Base-by-base conservation (phyloP, 1,140 invertebrate species). In the Pogonomyrmex barbatus region DNA sequence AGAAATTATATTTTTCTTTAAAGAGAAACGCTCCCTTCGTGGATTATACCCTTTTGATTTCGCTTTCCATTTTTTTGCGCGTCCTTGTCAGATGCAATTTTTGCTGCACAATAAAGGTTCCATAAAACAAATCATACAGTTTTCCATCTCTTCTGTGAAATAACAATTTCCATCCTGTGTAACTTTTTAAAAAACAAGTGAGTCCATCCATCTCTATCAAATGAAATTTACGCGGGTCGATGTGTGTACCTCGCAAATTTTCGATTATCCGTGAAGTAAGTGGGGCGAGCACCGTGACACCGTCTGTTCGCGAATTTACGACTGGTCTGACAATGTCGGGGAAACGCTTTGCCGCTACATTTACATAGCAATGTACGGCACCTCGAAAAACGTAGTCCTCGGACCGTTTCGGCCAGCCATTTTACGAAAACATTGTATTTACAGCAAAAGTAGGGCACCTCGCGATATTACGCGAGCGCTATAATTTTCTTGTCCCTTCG, bases 401-500 rank as follows among this genome's bases (percentile, higher is more conserved):
- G 50, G 50, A 70, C 36, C 36, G 24, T 70, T 70, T 70, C 65
- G 65, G 33, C 65, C 50, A 17, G 65, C 63, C 47, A 71, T 81
- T 81, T 81, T 81, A 71, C 78, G 78, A 81, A 81, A 81, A 81
- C 78, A 71, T 81, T 81, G 78, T 81, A 81, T 81, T 81, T 81
- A 81, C 63, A 24, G 50, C 42, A 42, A 81, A 81, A 81, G 65
- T 56, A 56, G 65, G 63, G 17, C 78, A 81, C 39, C 65, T 39
- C 65, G 78, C 36, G 65, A 81, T 70, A 81, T 81, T 81, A 71
- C 50, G 78, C 39, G 78, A 45, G 78, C 65, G 65, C 78, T 81
- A 58, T 81, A 81, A 81, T 81, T 71, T 81, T 81, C 78, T 81
- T 71, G 65, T 71, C 45, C 65, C 65, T 24, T 36, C 50, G 6